These are phyloP conservation scores for Desoria tigrina DNA, from an alignment of 2,888 invertebrate species.

Conservation along the genomic window DNA sequence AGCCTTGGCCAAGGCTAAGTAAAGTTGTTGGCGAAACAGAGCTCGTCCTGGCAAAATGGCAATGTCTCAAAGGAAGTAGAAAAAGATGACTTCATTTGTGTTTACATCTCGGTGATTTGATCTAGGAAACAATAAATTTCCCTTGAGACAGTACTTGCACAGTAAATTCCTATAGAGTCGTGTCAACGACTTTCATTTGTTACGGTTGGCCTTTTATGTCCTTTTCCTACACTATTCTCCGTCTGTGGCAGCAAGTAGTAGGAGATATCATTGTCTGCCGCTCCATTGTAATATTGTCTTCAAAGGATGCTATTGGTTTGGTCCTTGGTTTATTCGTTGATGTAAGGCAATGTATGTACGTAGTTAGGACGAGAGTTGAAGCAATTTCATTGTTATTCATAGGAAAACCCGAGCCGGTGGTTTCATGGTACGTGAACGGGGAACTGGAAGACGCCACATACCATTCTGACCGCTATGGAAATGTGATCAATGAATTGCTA, in stretches of 20 bases:
- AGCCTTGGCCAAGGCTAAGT: too few relatives aligned
- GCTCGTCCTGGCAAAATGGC: too few relatives aligned
- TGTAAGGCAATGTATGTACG: neutral
- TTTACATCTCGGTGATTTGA: constrained; percentile 13
- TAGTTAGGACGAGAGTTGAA: neutral
- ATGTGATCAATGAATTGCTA: constrained; percentile 53
- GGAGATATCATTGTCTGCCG: neutral
- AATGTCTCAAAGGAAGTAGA: too few relatives aligned
- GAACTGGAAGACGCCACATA: constrained; percentile 52
- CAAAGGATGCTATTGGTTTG: too few relatives aligned
- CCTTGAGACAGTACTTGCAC: constrained; percentile 13
- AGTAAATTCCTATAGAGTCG: constrained; percentile 7
- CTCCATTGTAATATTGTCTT: constrained; percentile 5
- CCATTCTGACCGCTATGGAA: constrained; percentile 49
- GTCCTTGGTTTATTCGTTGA: neutral
- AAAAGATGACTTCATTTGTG: too few relatives aligned
- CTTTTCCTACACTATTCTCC: too few relatives aligned
- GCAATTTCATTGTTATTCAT: constrained; percentile 40
- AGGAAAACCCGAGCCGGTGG: constrained; percentile 55
- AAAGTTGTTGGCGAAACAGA: too few relatives aligned
- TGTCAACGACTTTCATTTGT: constrained; percentile 23
- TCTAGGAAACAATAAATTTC: constrained; percentile 25
- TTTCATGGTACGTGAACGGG: constrained; percentile 53
- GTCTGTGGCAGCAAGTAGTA: neutral
- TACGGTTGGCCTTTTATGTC: constrained; percentile 12